Conservation (phyloP, 2,888 invertebrate species). For the Lasioglossum lativentre region DNA sequence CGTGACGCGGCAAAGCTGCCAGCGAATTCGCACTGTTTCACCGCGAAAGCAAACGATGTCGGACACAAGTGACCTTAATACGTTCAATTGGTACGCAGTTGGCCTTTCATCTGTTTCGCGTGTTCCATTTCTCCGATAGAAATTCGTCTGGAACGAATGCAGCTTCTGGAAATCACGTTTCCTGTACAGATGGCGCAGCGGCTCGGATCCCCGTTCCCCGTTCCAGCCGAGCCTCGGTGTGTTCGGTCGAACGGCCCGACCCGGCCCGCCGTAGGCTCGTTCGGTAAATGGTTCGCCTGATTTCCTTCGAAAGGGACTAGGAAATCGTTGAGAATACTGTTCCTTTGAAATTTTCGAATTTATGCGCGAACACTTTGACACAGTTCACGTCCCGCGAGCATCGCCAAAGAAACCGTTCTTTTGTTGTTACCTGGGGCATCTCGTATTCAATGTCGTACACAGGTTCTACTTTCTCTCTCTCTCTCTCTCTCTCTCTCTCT, state of each 20-base stretch:
- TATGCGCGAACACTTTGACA: not conserved
- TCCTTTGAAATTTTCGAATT: constrained; percentile 34
- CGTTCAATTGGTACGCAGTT: constrained; percentile 36
- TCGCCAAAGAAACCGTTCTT: constrained; percentile 12
- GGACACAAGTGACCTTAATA: constrained; percentile 39
- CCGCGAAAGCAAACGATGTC: constrained; percentile 27
- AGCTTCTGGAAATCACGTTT: constrained; percentile 31
- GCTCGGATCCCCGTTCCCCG: not conserved
- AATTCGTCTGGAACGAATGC: not conserved
- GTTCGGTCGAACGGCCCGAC: not conserved
- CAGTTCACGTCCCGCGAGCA: not conserved
- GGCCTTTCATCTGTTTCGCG: constrained; percentile 9
- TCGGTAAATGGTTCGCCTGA: constrained; percentile 29
- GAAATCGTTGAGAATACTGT: not conserved
- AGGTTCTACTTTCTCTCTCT: constrained; percentile 52
- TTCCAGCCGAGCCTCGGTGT: not conserved
- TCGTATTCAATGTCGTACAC: constrained; percentile 77
- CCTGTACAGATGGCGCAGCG: not conserved
- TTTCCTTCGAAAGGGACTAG: constrained; percentile 45
- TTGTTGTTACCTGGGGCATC: constrained; percentile 58
- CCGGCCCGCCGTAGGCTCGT: constrained; percentile 1
- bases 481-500: constrained; percentile 40
- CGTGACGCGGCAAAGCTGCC: not conserved
- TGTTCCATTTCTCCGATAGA: constrained; percentile 32
- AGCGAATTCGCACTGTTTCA: constrained; percentile 13